Percentiles rank a stretch among this genome's conserved stretches.
phyloP scores from a whole-genome alignment of 2,888 invertebrate species.

The Brenthis hecate region DNA sequence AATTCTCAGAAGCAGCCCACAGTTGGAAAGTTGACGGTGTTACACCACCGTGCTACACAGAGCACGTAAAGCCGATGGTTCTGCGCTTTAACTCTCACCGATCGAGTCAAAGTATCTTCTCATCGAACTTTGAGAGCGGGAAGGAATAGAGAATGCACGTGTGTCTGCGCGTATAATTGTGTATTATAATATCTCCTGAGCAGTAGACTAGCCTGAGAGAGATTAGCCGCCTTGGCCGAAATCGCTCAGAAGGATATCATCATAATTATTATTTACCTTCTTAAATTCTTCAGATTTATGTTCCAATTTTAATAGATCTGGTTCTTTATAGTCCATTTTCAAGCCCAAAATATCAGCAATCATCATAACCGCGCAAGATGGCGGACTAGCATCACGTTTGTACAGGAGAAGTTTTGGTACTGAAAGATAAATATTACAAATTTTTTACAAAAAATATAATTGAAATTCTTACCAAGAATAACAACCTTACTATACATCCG shows the following conservation, averaged over 20 bases:
- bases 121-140: too few species aligned
- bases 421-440: conserved; percentile 20
- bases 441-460: neutral
- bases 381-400: conserved; percentile 52
- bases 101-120: too few species aligned
- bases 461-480: neutral
- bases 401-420: conserved; percentile 45
- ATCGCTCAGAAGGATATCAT: neutral
- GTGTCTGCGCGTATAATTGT: too few species aligned
- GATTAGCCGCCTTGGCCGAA: neutral
- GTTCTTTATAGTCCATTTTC: conserved; percentile 45
- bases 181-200: too few species aligned
- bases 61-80: too few species aligned
- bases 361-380: conserved; percentile 50
- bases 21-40: too few species aligned
- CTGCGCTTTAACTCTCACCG: too few species aligned
- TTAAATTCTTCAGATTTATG: conserved; percentile 49
- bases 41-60: too few species aligned
- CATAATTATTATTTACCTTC: conserved; percentile 43
- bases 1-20: too few species aligned
- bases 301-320: conserved; percentile 43
- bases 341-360: conserved; percentile 53
- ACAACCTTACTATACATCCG: too few species aligned
- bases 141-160: neutral
- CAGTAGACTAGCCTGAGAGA: too few species aligned